phyloP scores from a whole-genome alignment of 1,140 invertebrate genomes.

The Bicyclus anynana region DNA sequence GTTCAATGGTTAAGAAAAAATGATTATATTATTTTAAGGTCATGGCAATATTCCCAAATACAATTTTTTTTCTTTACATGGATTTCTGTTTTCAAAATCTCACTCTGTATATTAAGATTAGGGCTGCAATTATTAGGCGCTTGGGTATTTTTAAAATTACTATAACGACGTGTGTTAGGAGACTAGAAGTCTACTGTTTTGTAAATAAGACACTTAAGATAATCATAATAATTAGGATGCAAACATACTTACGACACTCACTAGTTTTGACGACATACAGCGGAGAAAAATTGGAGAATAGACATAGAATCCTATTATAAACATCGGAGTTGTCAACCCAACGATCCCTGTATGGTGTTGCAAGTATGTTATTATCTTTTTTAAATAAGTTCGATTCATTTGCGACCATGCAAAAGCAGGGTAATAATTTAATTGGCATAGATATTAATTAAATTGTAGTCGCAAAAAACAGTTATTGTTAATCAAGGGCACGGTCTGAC shows the following conservation, averaged over 20 bases:
- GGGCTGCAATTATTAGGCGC: constrained; percentile 1
- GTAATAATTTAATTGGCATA: constrained; percentile 2
- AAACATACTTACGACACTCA: too few relatives aligned
- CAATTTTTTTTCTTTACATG: too few relatives aligned
- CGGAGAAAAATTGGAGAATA: too few relatives aligned
- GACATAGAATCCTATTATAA: too few relatives aligned
- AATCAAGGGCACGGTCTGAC: background rate
- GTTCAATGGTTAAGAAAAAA: too few relatives aligned
- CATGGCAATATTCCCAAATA: too few relatives aligned
- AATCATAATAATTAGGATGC: background rate
- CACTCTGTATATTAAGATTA: constrained; percentile 1
- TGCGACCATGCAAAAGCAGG: constrained; percentile 5
- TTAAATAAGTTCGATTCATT: background rate
- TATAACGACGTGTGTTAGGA: background rate
- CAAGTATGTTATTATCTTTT: background rate
- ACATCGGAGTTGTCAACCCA: too few relatives aligned
- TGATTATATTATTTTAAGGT: too few relatives aligned
- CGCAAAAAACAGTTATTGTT: background rate
- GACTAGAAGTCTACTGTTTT: background rate
- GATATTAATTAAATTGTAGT: background rate
- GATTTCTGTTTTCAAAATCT: background rate
- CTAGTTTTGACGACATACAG: too few relatives aligned
- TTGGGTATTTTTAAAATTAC: constrained; percentile 3
- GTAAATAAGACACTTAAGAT: background rate
- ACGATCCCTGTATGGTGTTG: too few relatives aligned